These are phyloP conservation scores for Tiliacea citrago DNA, from an alignment of 2,888 invertebrate species.

Conservation along the genomic window DNA sequence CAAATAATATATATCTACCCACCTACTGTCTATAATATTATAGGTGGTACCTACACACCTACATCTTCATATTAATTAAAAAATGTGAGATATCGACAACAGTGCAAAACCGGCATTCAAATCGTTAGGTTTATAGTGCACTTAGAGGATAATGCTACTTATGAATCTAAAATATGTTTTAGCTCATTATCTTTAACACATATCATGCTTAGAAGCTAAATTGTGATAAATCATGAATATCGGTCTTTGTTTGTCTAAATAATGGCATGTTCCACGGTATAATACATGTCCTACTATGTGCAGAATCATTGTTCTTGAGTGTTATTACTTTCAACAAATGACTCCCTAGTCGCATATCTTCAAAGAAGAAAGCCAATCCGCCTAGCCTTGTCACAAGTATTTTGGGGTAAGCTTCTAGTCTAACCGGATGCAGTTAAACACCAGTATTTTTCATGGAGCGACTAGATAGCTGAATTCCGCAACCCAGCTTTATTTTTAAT, in stretches of 20 bases:
- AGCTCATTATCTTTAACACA: background rate
- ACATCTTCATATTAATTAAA: background rate
- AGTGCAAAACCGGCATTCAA: background rate
- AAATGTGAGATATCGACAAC: background rate
- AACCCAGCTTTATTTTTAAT: too few relatives aligned
- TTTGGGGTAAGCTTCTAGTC: too few relatives aligned
- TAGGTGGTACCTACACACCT: background rate
- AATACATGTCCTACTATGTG: too few relatives aligned
- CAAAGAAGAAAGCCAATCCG: too few relatives aligned
- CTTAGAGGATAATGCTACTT: background rate
- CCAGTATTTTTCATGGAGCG: too few relatives aligned
- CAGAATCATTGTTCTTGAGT: background rate
- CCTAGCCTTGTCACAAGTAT: too few relatives aligned
- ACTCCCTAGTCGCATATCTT: too few relatives aligned
- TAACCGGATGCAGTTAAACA: too few relatives aligned
- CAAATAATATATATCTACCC: too few relatives aligned
- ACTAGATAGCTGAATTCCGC: too few relatives aligned
- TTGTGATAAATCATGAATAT: background rate
- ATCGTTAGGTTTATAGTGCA: background rate
- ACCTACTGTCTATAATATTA: background rate
- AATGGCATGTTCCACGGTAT: too few relatives aligned
- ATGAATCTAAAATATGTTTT: slow-evolving; percentile 58
- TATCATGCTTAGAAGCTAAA: background rate
- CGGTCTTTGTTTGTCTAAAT: background rate
- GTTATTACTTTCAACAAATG: background rate